These are phyloP conservation scores for Ameiurus melas DNA, from an alignment of 2,113 vertebrate species.

Conservation along the genomic window DNA sequence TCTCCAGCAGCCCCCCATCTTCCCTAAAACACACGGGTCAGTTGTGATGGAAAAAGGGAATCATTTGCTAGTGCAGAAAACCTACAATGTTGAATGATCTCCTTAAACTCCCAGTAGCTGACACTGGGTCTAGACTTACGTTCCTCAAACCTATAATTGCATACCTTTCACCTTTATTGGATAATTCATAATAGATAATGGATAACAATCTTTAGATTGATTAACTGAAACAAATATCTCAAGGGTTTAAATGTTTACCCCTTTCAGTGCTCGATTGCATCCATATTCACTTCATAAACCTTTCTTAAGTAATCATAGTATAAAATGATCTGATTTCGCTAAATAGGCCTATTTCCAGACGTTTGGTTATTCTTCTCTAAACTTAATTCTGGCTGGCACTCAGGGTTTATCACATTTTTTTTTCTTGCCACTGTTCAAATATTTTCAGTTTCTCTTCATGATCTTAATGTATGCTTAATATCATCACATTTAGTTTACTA, in stretches of 20 bases:
- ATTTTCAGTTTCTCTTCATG: neutral
- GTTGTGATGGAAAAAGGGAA: neutral
- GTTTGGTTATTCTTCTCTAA: neutral
- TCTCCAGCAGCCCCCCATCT: constrained; percentile 67
- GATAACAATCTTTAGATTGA: neutral
- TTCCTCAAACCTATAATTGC: neutral
- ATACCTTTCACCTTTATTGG: neutral
- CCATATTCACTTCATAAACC: neutral
- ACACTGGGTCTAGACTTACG: neutral
- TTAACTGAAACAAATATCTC: neutral
- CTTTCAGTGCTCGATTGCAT: neutral
- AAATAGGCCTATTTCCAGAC: neutral
- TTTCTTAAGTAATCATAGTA: neutral
- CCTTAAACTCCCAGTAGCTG: neutral
- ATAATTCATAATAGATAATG: neutral
- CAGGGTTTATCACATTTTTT: neutral
- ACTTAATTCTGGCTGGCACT: neutral
- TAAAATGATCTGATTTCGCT: neutral
- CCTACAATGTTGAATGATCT: neutral
- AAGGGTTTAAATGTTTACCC: neutral
- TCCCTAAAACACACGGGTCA: constrained; percentile 8
- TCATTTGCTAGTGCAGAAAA: neutral
- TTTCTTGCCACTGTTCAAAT: neutral
- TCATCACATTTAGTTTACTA: neutral
- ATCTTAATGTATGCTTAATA: neutral